Evolutionary conservation across 2,113 vertebrate species (phyloP), one percentile per base, ranked within the genome.

Genomic region (Panurus biarmicus): DNA sequence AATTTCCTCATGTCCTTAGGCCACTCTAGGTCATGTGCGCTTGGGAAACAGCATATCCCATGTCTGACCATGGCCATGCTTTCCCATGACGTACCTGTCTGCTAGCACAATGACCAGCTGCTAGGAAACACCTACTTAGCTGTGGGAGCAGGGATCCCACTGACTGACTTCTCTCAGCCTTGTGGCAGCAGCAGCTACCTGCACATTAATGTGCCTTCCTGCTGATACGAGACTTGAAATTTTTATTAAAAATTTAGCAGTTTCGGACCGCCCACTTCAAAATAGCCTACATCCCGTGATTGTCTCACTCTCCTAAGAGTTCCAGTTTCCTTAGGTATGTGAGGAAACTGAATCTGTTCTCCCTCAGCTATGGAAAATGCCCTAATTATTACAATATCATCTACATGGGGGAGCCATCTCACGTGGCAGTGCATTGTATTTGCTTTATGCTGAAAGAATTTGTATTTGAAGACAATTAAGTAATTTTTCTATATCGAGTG

Each of bases 341-440:
- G 23, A 78, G n/a, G 16, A 64, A 89, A 57, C 33, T 11, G 74
- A 87, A 78, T 70, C 8, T 44, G 5, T 73, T 85, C 45, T 93
- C 87, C 66, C 50, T 93, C 31, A 53, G 57, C 77, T 82, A 7
- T 36, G 15, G 40, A 67, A 19, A 73, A 47, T 73, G 54, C 40
- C 54, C 89, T 91, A 62, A 54, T 81, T 87, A 69, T 47, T 61
- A 24, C 45, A 24, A 28, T 65, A 15, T 47, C 20, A 4, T 61
- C 50, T 60, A 48, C n/a, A 18, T 48, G 19, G 20, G 73, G 61
- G 57, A 90, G 20, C 33, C 24, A 24, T 61, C 36, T 87, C 61
- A 51, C 0, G 0, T 71, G 36, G 13, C 60, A 15, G 7, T 51
- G 31, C 35, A 28, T 10, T 17, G 1, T 40, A 69, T n/a, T 69